Base-by-base conservation (phyloP, 2,113 vertebrate species). In the Lynx canadensis region DNA sequence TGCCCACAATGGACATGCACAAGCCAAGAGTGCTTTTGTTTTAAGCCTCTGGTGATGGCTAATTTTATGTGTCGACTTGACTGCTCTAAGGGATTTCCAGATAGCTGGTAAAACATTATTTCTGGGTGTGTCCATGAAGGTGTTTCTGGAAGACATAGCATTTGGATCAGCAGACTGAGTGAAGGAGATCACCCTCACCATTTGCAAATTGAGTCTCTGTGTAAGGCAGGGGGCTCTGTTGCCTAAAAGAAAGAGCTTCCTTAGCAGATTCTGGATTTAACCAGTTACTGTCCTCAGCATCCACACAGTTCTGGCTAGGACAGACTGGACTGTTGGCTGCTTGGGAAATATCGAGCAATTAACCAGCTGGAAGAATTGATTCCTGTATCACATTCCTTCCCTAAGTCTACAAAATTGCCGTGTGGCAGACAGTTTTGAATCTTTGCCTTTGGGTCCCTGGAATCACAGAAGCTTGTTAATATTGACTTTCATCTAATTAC, bases 401-500 rank as follows among this genome's bases (percentile, higher is more conserved):
- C 52, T 48, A 86, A 69, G 74, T 87, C 87, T 96, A 68, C 74
- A 94, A 89, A 96, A 83, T 15, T 86, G 90, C 84, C 88, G 96
- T 97, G 76, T 95, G 87, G 71, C 81, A 95, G 60, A 96, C 60
- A 25, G n/a, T 96, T 83, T 80, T 8, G 76, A 91, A 96, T 89
- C 88, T 38, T 74, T 90, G 94, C 71, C 69, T 74, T 88, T 92
- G 95, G 94, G 92, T 90, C 71, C 23, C 78, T 94, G 90, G 73
- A 95, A 98, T 96, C 41, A 36, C 36, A 74, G 69, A 50, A 97
- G 50, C 95, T 96, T 96, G 89, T 97, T 97, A 97, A 86, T 91
- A 98, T 98, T 86, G 98, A 97, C 71, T 97, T 97, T 89, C 71
- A 95, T 89, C 52, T 97, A 96, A 98, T 97, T 97, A 93, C 95